Conservation (phyloP, 2,888 invertebrate genomes). For the Ormyrus labotus region DNA sequence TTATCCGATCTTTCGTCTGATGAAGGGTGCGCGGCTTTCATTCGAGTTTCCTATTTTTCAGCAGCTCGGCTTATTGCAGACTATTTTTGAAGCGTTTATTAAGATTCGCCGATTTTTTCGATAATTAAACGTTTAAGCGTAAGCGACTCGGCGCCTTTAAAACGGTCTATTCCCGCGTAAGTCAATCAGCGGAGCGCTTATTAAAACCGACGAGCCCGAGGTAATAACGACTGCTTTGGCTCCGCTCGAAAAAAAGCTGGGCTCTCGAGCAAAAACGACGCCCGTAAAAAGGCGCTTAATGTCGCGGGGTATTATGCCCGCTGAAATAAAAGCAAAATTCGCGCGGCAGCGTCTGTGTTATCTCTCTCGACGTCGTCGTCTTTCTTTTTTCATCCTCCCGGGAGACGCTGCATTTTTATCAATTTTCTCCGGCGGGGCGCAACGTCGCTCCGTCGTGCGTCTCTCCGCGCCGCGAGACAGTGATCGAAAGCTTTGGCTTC, state of each 20-base stretch:
- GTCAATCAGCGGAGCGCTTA: no score
- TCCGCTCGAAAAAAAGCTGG: no score
- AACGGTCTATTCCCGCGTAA: no score
- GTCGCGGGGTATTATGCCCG: constrained; percentile 49
- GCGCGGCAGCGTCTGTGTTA: constrained; percentile 49
- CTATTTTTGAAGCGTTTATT: no score
- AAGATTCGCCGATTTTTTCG: no score
- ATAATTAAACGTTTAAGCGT: no score
- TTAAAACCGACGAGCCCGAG: no score
- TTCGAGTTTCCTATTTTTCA: no score
- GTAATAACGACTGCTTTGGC: no score
- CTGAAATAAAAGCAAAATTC: constrained; percentile 39
- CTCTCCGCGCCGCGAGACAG: constrained; percentile 63
- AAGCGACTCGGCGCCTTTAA: no score
- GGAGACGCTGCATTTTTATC: constrained; percentile 66
- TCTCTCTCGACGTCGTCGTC: constrained; percentile 29
- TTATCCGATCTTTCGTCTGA: constrained; percentile 7
- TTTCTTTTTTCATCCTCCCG: constrained; percentile 59
- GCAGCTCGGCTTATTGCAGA: no score
- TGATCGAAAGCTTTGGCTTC: constrained; percentile 67
- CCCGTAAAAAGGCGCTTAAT: constrained; percentile 41
- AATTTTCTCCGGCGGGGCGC: constrained; percentile 63
- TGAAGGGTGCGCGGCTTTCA: not conserved
- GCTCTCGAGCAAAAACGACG: no score
- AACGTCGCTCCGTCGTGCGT: not conserved